Conservation (phyloP, 2,113 vertebrate genomes). For the Labrus mixtus region DNA sequence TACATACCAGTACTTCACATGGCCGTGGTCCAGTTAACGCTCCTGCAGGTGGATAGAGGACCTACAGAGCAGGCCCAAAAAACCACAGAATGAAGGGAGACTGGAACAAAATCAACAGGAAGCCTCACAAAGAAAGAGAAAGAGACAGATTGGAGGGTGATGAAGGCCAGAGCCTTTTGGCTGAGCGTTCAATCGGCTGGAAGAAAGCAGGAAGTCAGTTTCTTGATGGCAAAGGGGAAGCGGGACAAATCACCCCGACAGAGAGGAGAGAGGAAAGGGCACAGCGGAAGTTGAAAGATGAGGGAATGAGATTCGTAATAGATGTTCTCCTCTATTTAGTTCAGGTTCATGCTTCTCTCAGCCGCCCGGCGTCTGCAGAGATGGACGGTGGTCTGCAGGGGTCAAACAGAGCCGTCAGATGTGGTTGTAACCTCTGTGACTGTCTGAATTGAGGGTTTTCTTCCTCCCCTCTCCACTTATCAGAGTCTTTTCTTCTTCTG, state of each 20-base stretch:
- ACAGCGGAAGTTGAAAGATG: constrained; percentile 73
- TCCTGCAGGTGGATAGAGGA: neutral
- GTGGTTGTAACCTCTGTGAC: constrained; percentile 54
- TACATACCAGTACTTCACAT: neutral
- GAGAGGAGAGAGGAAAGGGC: constrained; percentile 69
- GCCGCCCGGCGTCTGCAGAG: constrained; percentile 50
- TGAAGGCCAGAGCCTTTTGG: constrained; percentile 61
- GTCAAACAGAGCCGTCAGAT: constrained; percentile 67
- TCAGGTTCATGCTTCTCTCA: constrained; percentile 56
- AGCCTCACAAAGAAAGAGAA: neutral
- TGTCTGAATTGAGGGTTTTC: constrained; percentile 49
- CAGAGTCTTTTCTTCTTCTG: constrained; percentile 28
- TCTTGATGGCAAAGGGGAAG: constrained; percentile 60
- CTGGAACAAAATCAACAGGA: constrained; percentile 1
- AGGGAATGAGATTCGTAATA: constrained; percentile 67
- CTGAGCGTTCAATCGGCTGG: constrained; percentile 71
- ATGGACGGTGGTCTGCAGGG: constrained; percentile 51
- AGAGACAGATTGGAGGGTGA: constrained; percentile 48
- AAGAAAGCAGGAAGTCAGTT: constrained; percentile 67
- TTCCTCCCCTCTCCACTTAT: constrained; percentile 30
- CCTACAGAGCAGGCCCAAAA: neutral
- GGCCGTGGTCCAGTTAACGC: neutral
- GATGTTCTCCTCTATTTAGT: constrained; percentile 74
- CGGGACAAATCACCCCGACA: constrained; percentile 67
- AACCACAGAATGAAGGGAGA: constrained; percentile 6